These are phyloP conservation scores for Tuta absoluta DNA, from an alignment of 2,888 invertebrate genomes.

Conservation along the genomic window DNA sequence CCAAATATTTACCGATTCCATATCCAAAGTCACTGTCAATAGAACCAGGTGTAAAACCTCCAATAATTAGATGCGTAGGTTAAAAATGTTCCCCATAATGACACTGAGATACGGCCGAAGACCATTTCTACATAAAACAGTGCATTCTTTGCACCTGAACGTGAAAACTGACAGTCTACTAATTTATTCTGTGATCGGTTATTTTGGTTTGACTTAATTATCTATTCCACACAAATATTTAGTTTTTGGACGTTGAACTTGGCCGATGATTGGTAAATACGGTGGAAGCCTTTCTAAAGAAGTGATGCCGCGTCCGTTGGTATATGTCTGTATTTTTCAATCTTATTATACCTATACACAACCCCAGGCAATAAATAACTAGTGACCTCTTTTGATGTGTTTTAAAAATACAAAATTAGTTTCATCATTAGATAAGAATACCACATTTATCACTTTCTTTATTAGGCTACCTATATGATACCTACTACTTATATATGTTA, in stretches of 20 bases:
- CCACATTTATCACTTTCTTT: too few relatives aligned
- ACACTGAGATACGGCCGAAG: slow-evolving; percentile 46
- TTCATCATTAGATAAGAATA: too few relatives aligned
- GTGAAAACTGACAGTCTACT: slow-evolving; percentile 70
- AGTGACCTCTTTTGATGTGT: too few relatives aligned
- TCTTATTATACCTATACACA: too few relatives aligned
- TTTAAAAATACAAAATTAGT: too few relatives aligned
- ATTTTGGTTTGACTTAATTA: slow-evolving; percentile 65
- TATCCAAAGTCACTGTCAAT: slow-evolving; percentile 5
- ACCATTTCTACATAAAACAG: slow-evolving; percentile 47
- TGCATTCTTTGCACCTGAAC: slow-evolving; percentile 64
- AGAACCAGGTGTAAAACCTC: slow-evolving; percentile 38
- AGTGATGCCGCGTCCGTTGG: neutral
- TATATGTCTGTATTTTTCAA: too few relatives aligned
- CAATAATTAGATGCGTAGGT: slow-evolving; percentile 44
- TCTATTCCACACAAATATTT: slow-evolving; percentile 69
- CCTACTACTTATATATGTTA: too few relatives aligned
- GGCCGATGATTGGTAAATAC: slow-evolving; percentile 4
- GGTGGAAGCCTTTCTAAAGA: slow-evolving; percentile 5
- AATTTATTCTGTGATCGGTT: slow-evolving; percentile 72
- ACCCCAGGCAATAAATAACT: too few relatives aligned
- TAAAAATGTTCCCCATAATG: slow-evolving; percentile 43
- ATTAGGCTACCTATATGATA: too few relatives aligned
- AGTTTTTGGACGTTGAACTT: slow-evolving; percentile 57
- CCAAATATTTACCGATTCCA: slow-evolving; percentile 12